These are phyloP conservation scores for Tragelaphus eurycerus DNA, from an alignment of 2,797 vertebrate genomes.

Conservation along the genomic window DNA sequence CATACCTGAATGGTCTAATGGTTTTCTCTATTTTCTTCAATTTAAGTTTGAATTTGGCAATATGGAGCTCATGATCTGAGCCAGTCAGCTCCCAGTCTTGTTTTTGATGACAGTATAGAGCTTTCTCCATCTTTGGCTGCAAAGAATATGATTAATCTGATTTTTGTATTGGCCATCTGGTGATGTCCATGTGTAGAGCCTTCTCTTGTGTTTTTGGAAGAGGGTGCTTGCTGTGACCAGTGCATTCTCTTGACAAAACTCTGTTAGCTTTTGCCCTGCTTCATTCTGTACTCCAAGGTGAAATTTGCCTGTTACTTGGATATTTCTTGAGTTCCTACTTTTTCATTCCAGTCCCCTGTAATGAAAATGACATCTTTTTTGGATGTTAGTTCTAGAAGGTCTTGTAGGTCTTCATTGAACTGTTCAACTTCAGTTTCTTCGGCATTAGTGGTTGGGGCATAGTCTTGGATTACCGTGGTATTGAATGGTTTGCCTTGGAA, in stretches of 20 bases:
- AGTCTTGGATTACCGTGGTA: not conserved
- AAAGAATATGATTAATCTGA: not conserved
- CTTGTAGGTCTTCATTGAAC: not conserved
- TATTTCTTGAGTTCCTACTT: not conserved
- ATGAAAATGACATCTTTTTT: fast-evolving
- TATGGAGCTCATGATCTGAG: not conserved
- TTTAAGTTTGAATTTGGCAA: not conserved
- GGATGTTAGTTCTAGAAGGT: not conserved
- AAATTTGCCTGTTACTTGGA: not conserved
- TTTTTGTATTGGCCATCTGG: not conserved
- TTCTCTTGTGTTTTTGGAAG: not conserved
- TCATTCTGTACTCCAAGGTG: not conserved
- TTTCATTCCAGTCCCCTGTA: not conserved
- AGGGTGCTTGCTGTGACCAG: not conserved
- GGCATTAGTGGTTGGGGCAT: not conserved
- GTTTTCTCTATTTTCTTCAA: not conserved
- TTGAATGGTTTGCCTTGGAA: not conserved
- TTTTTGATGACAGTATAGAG: not conserved
- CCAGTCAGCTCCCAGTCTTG: not conserved
- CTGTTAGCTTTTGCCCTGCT: not conserved
- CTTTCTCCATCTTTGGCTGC: not conserved
- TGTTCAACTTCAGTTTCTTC: not conserved
- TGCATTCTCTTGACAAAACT: not conserved
- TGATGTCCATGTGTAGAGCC: not conserved
- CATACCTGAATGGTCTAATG: not conserved